phyloP scores from a whole-genome alignment of 2,113 vertebrate species.

The Tragelaphus scriptus region DNA sequence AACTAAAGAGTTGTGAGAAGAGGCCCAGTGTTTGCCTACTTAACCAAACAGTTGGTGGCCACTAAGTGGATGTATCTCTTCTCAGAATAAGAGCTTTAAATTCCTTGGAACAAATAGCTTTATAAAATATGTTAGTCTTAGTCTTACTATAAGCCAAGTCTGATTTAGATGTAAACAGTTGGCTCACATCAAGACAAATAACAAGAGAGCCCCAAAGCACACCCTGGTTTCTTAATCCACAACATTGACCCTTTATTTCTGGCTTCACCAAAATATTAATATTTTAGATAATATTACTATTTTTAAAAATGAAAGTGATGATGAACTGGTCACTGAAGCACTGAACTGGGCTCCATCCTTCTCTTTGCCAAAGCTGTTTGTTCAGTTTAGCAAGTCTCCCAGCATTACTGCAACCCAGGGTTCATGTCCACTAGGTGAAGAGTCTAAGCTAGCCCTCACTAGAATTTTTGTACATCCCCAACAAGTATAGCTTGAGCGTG shows the following conservation, averaged over 20 bases:
- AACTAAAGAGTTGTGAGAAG: neutral
- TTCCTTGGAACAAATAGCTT: neutral
- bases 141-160: neutral
- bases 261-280: neutral
- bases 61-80: neutral
- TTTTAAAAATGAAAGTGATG: neutral
- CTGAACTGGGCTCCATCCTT: neutral
- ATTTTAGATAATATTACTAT: neutral
- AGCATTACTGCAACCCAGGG: neutral
- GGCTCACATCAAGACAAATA: neutral
- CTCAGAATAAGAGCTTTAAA: neutral
- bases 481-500: neutral
- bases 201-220: neutral
- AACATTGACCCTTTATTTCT: neutral
- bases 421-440: neutral
- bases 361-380: neutral
- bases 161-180: neutral
- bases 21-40: neutral
- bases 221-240: neutral
- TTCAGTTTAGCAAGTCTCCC: neutral
- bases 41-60: neutral
- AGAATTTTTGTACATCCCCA: neutral
- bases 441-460: neutral
- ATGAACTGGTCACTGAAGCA: neutral
- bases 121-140: neutral